These are phyloP conservation scores for Dasyurus viverrinus DNA, from an alignment of 2,113 vertebrate species.

Conservation along the genomic window DNA sequence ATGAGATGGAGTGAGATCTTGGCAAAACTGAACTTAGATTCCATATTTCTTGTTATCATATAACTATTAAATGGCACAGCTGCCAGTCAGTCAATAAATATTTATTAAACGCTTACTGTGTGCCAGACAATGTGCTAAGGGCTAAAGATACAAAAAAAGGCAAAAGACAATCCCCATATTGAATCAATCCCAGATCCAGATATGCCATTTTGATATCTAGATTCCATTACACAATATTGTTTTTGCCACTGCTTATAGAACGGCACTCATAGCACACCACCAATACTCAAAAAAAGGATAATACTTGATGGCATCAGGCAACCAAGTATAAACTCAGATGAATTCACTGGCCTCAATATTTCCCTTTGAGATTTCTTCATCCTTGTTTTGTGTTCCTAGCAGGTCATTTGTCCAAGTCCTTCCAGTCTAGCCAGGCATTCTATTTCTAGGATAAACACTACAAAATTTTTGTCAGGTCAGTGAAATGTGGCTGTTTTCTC, in stretches of 20 bases:
- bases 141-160: neutral
- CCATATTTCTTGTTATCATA: neutral
- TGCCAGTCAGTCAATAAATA: neutral
- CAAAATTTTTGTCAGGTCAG: conserved; percentile 61
- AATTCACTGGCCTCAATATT: neutral
- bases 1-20: too few relatives aligned
- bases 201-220: neutral
- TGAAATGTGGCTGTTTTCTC: conserved; percentile 41
- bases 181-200: neutral
- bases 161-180: neutral
- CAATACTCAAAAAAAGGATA: neutral
- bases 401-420: conserved; percentile 15
- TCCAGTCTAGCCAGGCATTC: conserved; percentile 51
- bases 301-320: neutral
- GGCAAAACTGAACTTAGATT: neutral
- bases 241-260: neutral
- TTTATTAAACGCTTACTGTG: neutral
- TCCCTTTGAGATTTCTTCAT: neutral
- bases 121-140: neutral
- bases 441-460: conserved; percentile 42
- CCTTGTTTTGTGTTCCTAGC: neutral
- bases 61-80: neutral
- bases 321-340: neutral
- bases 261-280: neutral
- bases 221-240: neutral